phyloP scores from a whole-genome alignment of 2,797 vertebrate species.

The Fistularia tabacaria region DNA sequence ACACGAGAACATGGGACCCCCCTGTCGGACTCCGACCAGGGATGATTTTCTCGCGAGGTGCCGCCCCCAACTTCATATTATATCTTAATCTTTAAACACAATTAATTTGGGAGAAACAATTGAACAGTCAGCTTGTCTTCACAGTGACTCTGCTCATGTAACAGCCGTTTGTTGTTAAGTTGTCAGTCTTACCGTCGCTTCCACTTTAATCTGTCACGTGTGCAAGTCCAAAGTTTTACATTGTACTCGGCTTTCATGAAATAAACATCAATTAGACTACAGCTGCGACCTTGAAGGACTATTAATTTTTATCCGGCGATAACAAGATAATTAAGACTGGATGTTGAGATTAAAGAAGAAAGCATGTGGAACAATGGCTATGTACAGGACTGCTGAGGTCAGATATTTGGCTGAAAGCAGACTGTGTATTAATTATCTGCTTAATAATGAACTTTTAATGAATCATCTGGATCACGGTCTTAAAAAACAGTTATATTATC shows the following conservation, averaged over 20 bases:
- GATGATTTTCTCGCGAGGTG: too few species aligned
- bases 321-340: slow-evolving; percentile 49
- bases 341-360: slow-evolving; percentile 41
- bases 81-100: too few species aligned
- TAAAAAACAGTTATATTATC: too few species aligned
- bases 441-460: slow-evolving; percentile 9
- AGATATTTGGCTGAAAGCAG: slow-evolving; percentile 14
- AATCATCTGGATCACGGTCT: background rate
- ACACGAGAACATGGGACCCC: too few species aligned
- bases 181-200: background rate
- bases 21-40: too few species aligned
- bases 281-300: slow-evolving; percentile 54
- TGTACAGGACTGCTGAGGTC: slow-evolving; percentile 27
- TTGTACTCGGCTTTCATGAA: slow-evolving; percentile 21
- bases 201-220: slow-evolving; percentile 6
- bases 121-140: too few species aligned
- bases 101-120: too few species aligned
- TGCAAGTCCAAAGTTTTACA: slow-evolving; percentile 15
- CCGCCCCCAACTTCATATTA: too few species aligned
- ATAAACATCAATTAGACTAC: slow-evolving; percentile 32
- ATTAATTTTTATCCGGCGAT: slow-evolving; percentile 50
- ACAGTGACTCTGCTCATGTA: too few species aligned
- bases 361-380: slow-evolving; percentile 21
- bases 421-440: background rate
- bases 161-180: too few species aligned